These are phyloP conservation scores for Dasypus novemcinctus DNA, from an alignment of 2,113 vertebrate genomes.

Conservation along the genomic window DNA sequence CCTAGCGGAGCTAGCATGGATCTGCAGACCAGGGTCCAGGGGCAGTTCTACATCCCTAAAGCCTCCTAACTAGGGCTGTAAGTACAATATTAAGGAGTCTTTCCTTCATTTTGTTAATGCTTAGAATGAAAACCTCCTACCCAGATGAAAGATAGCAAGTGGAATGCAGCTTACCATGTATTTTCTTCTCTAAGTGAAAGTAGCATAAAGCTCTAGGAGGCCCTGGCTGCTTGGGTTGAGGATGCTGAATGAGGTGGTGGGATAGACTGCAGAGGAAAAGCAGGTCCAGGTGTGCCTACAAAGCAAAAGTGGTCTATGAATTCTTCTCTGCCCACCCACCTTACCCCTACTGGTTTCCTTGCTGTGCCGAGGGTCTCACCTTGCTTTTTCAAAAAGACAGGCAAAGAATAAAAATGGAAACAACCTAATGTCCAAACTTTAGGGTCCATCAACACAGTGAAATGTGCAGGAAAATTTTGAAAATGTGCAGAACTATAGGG, in stretches of 20 bases:
- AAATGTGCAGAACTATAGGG: not conserved
- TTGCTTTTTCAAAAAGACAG: not conserved
- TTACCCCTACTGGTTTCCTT: not conserved
- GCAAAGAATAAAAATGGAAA: not conserved
- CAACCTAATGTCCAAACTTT: not conserved
- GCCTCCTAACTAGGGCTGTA: not conserved
- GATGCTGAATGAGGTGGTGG: not conserved
- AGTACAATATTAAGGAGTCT: not conserved
- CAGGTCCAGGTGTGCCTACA: not conserved
- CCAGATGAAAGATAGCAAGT: not conserved
- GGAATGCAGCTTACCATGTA: not conserved
- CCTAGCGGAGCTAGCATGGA: not conserved
- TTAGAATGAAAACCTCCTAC: not conserved
- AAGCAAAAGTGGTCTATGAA: not conserved
- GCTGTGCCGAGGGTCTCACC: not conserved
- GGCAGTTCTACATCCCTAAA: not conserved
- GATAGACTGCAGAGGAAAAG: not conserved
- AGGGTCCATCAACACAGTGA: not conserved
- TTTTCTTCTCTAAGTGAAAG: not conserved
- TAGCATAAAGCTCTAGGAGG: not conserved
- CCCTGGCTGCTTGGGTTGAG: not conserved
- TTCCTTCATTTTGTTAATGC: not conserved
- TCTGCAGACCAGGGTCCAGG: rapidly evolving
- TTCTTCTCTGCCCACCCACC: not conserved
- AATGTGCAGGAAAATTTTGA: not conserved